A percentile compares a stretch with the other conserved stretches of the same genome.
phyloP scores from a whole-genome alignment of 2,113 vertebrate species.

The Apodemus speciosus region DNA sequence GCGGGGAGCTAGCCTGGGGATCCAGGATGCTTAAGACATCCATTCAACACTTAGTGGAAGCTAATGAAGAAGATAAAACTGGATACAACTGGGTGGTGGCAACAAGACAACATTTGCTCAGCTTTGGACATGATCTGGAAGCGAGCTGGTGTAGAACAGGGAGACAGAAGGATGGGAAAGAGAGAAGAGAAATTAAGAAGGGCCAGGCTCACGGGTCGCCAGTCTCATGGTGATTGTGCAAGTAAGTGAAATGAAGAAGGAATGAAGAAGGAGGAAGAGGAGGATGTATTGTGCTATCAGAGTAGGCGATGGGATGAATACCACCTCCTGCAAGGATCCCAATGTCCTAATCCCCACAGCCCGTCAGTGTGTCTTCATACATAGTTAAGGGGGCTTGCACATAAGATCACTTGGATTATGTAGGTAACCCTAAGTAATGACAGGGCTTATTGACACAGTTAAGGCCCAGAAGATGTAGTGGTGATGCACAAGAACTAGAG shows the following conservation, averaged over 20 bases:
- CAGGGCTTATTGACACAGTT: background rate
- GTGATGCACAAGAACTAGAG: background rate
- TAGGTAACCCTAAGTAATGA: background rate
- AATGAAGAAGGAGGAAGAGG: background rate
- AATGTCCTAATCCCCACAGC: background rate
- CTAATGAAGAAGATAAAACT: background rate
- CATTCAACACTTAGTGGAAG: background rate
- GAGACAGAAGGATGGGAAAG: background rate
- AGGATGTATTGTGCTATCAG: background rate
- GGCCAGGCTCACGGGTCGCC: background rate
- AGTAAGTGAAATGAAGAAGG: background rate
- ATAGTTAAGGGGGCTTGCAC: background rate
- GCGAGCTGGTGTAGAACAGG: no score
- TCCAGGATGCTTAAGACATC: slow-evolving; percentile 12
- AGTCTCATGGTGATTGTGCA: background rate
- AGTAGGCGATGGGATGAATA: background rate
- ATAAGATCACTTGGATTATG: background rate
- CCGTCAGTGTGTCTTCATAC: background rate
- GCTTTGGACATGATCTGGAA: background rate
- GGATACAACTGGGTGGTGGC: background rate
- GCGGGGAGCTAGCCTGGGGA: background rate
- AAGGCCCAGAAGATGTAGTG: background rate
- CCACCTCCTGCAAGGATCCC: background rate
- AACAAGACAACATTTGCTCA: background rate
- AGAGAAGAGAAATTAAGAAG: slow-evolving; percentile 50